Evolutionary conservation across 2,888 invertebrate genomes (phyloP), one percentile per base, ranked within the genome.

Genomic region (Nomada fabriciana): DNA sequence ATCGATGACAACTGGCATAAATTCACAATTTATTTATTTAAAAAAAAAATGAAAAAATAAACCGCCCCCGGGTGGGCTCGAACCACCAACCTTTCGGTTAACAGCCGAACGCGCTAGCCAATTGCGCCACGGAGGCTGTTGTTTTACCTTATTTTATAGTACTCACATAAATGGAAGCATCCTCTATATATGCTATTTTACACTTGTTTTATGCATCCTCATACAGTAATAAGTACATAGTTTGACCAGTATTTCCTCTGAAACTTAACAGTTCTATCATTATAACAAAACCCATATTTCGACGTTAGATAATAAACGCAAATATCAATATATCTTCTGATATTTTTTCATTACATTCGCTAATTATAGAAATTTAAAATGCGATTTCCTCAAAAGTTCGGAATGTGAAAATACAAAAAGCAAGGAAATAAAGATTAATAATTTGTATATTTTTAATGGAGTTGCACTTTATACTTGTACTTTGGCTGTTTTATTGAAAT

Each of bases 11-110:
- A 0, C 15, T 55, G 18, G 1, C 2, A 18, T 9, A 0, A 18
- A 55, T 25, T 2, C 1, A 2, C 1, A 15, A 25, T 36, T n/a
- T 61, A 20, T 20, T n/a, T 0, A 7, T 0, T 1, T 13, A n/a
- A 47, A 36, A 25, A 1, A 25, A 20, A 13, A 53, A 11, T n/a
- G 9, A 43, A 63, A 86, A 95, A 94, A 93, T 90, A 76, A 72
- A 68, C 0, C 97, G 97, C 97, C 97, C 97, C 97, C 97, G 97
- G 97, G 97, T 97, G 97, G 98, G 96, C 97, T 98, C 96, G 98
- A 98, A 98, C 98, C 97, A 98, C 97, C 98, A 97, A 98, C 98
- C 98, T 98, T 98, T 98, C 97, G 98, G 98, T 98, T 98, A 98
- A 98, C 98, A 98, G 98, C 98, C 98, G 97, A 98, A 98, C 98